Evolutionary conservation across 2,113 vertebrate species (phyloP).

Genomic region (Stegostoma tigrinum): DNA sequence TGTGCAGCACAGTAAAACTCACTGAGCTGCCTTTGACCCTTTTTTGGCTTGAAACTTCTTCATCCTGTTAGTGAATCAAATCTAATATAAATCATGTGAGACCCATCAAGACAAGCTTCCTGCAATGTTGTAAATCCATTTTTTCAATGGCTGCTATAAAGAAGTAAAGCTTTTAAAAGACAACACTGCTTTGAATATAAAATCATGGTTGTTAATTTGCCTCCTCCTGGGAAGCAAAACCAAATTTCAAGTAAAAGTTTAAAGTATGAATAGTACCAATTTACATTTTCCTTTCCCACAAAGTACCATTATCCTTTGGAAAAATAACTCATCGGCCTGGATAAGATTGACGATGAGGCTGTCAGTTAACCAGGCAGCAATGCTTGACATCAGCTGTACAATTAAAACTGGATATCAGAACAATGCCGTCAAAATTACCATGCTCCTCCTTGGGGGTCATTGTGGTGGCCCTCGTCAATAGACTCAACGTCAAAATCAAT

Average conservation of each 20-base stretch:
- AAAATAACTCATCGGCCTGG: background rate
- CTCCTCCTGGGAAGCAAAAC: background rate
- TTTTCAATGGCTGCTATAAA: background rate
- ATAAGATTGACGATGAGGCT: background rate
- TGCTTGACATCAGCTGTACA: background rate
- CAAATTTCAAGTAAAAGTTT: background rate
- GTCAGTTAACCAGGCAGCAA: background rate
- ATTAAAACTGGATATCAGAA: background rate
- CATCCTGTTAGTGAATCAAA: constrained; percentile 16
- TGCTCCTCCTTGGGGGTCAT: background rate
- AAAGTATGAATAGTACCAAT: background rate
- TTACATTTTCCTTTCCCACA: background rate
- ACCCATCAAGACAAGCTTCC: constrained; percentile 13
- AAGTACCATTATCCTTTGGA: background rate
- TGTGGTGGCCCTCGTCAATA: background rate
- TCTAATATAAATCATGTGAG: constrained; percentile 34
- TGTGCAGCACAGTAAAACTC: background rate
- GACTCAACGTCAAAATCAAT: background rate
- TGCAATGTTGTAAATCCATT: background rate
- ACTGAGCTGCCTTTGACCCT: background rate
- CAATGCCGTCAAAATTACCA: background rate
- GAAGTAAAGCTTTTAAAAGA: background rate
- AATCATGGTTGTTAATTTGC: background rate
- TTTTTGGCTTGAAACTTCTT: background rate
- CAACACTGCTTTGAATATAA: background rate